Evolutionary conservation across 2,888 invertebrate species (phyloP).

Genomic region (Cephus nigrinus): DNA sequence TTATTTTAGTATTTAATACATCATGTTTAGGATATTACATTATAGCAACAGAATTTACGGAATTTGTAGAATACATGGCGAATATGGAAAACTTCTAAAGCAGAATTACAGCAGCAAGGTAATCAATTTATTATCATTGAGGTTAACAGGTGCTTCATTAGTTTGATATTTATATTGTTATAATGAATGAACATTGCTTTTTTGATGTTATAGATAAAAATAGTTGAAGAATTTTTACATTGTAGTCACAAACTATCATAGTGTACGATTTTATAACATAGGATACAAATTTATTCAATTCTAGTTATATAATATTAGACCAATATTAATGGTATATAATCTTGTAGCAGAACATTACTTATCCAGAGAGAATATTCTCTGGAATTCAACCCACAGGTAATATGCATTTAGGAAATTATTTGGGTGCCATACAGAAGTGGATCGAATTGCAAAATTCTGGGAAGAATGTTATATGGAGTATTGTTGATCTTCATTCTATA

Average conservation of each 20-base stretch:
- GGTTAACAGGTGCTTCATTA: neutral
- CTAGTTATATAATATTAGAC: neutral
- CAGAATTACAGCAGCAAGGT: neutral
- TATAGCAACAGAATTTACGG: neutral
- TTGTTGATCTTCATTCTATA: conserved; percentile 94
- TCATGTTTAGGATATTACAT: neutral
- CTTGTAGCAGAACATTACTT: conserved; percentile 42
- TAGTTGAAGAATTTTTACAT: neutral
- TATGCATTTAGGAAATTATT: conserved; percentile 96
- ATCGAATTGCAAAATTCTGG: conserved; percentile 80
- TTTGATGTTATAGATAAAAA: neutral
- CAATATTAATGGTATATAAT: neutral
- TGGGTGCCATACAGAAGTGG: conserved; percentile 92
- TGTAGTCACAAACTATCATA: neutral
- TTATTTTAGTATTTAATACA: neutral
- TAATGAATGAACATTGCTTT: neutral
- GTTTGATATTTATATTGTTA: neutral
- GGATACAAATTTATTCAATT: neutral
- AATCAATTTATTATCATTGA: neutral
- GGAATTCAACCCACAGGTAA: conserved; percentile 97
- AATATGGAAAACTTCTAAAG: neutral
- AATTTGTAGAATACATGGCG: neutral
- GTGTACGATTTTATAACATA: neutral
- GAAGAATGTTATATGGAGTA: conserved; percentile 80
- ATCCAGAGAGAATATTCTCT: conserved; percentile 81